phyloP scores from a whole-genome alignment of 2,113 vertebrate genomes.

The Dipodomys merriami region DNA sequence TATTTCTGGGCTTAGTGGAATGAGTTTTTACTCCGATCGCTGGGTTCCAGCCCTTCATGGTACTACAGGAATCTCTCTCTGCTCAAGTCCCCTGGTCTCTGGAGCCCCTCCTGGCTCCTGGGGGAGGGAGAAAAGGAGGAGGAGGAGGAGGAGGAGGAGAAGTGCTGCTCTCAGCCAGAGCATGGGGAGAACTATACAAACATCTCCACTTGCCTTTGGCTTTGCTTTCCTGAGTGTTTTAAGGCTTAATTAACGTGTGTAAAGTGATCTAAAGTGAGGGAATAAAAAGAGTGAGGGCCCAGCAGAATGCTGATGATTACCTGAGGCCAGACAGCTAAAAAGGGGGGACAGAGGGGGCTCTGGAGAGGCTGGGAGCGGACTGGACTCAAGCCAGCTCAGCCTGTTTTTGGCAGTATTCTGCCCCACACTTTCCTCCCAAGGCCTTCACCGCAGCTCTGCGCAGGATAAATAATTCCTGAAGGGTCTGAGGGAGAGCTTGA shows the following conservation, averaged over 20 bases:
- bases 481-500: not conserved
- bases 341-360: slow-evolving; percentile 33
- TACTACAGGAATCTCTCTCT: not conserved
- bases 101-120: not conserved
- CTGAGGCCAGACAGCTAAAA: slow-evolving; percentile 65
- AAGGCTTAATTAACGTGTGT: slow-evolving; percentile 67
- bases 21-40: not conserved
- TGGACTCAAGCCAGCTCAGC: slow-evolving; percentile 46
- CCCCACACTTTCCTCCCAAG: not conserved
- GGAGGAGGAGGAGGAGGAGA: accelerated
- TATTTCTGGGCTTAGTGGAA: not conserved
- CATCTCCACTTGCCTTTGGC: not conserved
- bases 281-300: slow-evolving; percentile 49
- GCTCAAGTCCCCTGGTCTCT: not conserved
- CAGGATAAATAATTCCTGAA: not conserved
- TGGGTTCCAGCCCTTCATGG: too few species aligned
- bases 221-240: slow-evolving; percentile 65
- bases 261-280: slow-evolving; percentile 76
- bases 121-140: not conserved
- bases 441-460: not conserved
- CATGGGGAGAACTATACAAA: not conserved
- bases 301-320: slow-evolving; percentile 32
- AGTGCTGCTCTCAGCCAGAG: not conserved
- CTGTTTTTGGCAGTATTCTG: slow-evolving; percentile 9
- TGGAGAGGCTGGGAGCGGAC: slow-evolving; percentile 33